Evolutionary conservation across 2,797 vertebrate species (phyloP).

Genomic region (Myripristis murdjan): DNA sequence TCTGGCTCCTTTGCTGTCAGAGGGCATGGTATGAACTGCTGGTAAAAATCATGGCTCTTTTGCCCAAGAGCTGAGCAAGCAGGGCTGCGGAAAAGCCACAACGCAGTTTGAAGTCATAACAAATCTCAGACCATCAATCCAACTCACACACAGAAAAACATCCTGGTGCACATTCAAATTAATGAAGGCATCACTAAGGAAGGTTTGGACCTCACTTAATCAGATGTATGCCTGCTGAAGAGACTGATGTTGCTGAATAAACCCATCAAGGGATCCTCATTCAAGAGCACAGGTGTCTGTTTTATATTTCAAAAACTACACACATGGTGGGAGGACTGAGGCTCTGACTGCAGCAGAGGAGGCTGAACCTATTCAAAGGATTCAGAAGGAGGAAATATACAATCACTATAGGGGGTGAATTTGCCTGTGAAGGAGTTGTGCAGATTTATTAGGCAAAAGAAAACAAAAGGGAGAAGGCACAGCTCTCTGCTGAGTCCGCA

Average conservation of each 20-base stretch:
- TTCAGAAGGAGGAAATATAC: slow-evolving; percentile 32
- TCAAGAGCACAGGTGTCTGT: neutral
- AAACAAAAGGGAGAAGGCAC: slow-evolving; percentile 17
- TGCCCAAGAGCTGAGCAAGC: slow-evolving; percentile 3
- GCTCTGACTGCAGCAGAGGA: slow-evolving; percentile 17
- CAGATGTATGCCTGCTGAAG: neutral
- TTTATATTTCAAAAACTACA: slow-evolving; percentile 5
- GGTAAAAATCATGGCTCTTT: neutral
- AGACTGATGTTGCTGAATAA: slow-evolving; percentile 25
- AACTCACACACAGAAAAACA: neutral
- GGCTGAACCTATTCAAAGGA: slow-evolving; percentile 7
- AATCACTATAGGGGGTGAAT: slow-evolving; percentile 10
- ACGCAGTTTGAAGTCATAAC: neutral
- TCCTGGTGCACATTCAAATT: neutral
- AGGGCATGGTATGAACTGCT: neutral
- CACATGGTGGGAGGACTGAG: slow-evolving; percentile 10
- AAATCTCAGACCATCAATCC: slow-evolving; percentile 1
- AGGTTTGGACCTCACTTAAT: neutral
- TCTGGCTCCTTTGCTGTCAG: neutral
- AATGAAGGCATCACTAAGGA: neutral
- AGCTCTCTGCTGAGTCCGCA: slow-evolving; percentile 59
- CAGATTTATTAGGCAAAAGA: slow-evolving; percentile 41
- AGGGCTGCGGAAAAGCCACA: slow-evolving; percentile 7
- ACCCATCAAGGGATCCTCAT: slow-evolving; percentile 17
- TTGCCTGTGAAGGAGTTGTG: slow-evolving; percentile 19